Conservation (phyloP, 2,113 vertebrate species). For the Lepisosteus osseus region DNA sequence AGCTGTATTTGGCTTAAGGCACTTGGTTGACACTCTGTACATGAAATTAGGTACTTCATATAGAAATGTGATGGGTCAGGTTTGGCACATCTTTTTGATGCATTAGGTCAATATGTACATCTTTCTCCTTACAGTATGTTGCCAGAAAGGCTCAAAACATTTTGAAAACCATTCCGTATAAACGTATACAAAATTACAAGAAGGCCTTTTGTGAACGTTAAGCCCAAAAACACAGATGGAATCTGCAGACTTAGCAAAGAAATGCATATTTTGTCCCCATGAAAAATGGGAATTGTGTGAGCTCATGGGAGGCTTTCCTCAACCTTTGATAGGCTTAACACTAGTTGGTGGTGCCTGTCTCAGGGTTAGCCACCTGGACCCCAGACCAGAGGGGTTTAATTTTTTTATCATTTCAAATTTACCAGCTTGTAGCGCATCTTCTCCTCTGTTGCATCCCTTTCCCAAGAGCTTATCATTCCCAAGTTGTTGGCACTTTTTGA, state of each 20-base stretch:
- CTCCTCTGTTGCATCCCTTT: slow-evolving; percentile 21
- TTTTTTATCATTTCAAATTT: background rate
- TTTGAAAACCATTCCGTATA: too few relatives aligned
- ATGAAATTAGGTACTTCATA: too few relatives aligned
- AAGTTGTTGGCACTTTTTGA: slow-evolving; percentile 16
- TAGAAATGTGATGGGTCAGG: too few relatives aligned
- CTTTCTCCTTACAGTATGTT: too few relatives aligned
- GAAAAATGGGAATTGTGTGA: background rate
- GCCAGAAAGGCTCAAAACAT: too few relatives aligned
- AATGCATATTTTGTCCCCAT: background rate
- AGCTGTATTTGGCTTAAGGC: too few relatives aligned
- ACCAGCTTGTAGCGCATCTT: background rate
- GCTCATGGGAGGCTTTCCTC: background rate
- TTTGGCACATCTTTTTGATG: too few relatives aligned
- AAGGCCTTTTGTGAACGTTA: too few relatives aligned
- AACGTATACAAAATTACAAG: too few relatives aligned
- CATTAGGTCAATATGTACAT: too few relatives aligned
- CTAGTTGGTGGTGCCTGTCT: background rate
- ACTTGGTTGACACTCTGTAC: too few relatives aligned
- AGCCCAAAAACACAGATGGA: slow-evolving; percentile 7
- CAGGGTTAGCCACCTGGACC: background rate
- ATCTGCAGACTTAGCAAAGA: background rate
- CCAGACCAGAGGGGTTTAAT: background rate
- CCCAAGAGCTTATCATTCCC: slow-evolving; percentile 9
- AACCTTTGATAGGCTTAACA: background rate